These are phyloP conservation scores for Sylvicapra grimmia DNA, from an alignment of 2,113 vertebrate genomes.

Conservation along the genomic window DNA sequence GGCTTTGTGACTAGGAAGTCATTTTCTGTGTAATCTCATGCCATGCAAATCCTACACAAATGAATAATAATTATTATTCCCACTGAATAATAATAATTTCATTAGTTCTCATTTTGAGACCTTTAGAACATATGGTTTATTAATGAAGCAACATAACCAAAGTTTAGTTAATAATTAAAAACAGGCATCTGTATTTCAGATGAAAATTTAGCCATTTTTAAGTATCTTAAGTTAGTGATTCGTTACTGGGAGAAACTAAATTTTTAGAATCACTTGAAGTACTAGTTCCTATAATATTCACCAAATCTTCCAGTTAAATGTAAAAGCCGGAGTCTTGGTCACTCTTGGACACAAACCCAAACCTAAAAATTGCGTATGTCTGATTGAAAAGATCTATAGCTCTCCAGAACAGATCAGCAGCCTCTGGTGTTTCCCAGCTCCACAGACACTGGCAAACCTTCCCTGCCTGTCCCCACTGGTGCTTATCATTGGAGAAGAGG, in stretches of 20 bases:
- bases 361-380: neutral
- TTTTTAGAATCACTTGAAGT: neutral
- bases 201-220: neutral
- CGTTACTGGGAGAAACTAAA: neutral
- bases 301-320: neutral
- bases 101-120: neutral
- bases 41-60: neutral
- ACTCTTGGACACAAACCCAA: neutral
- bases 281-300: neutral
- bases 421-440: neutral
- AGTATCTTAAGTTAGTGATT: neutral
- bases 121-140: neutral
- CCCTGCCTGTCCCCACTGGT: fast-evolving
- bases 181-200: neutral
- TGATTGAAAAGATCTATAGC: neutral
- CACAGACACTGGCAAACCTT: neutral
- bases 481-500: neutral
- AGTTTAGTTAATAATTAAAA: neutral
- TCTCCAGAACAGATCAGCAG: neutral
- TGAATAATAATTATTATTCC: neutral
- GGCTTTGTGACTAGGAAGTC: slow-evolving; percentile 41
- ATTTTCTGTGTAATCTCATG: slow-evolving; percentile 23
- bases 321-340: neutral
- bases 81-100: neutral
- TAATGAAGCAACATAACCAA: slow-evolving; percentile 16